Conservation (phyloP, 2,888 invertebrate species). For the Eueremaeus valkanovi region DNA sequence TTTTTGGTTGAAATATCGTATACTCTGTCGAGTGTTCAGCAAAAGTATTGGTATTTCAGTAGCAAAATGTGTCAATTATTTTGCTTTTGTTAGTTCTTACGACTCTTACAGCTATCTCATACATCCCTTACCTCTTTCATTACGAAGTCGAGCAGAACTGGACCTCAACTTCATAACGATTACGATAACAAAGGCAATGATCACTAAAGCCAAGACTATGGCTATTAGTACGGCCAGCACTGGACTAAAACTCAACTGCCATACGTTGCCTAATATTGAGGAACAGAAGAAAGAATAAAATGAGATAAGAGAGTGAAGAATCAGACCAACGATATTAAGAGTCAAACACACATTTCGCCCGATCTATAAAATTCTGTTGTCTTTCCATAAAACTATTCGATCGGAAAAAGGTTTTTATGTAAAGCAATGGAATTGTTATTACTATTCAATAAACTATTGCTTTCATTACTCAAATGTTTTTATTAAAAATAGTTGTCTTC, state of each 20-base stretch:
- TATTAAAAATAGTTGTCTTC: too few species aligned
- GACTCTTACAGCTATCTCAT: too few species aligned
- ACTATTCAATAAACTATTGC: too few species aligned
- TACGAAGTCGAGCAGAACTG: conserved; percentile 35
- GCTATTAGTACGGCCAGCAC: conserved; percentile 46
- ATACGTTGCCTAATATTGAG: conserved; percentile 47
- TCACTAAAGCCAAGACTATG: conserved; percentile 44
- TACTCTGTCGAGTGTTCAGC: neutral
- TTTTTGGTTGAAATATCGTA: neutral
- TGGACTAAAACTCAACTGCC: conserved; percentile 47
- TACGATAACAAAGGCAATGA: conserved; percentile 47
- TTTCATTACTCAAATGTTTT: too few species aligned
- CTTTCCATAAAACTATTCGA: too few species aligned
- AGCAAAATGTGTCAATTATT: neutral
- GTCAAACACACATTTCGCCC: neutral
- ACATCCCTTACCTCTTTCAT: conserved; percentile 26
- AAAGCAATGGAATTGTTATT: too few species aligned
- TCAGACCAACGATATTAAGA: neutral
- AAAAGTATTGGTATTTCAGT: neutral
- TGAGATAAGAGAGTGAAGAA: conserved; percentile 19
- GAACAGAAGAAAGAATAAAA: conserved; percentile 8
- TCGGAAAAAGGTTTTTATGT: neutral
- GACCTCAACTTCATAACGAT: conserved; percentile 45
- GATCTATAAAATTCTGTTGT: neutral
- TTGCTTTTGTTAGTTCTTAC: neutral